phyloP scores from a whole-genome alignment of 2,113 vertebrate species.

The Bambusicola thoracicus region DNA sequence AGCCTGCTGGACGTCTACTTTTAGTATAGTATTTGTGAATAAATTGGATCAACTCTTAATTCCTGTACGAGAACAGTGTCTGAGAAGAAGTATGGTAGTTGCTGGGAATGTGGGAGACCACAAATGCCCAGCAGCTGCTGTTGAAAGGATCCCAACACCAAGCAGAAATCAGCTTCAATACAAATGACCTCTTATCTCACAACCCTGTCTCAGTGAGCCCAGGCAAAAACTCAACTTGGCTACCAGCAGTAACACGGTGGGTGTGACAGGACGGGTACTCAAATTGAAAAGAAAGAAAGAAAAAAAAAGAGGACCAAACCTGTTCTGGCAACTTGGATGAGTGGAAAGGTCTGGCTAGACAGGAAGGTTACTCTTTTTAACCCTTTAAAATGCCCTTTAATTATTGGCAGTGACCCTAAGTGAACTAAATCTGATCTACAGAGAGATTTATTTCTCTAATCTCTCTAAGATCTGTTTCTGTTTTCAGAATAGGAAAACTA shows the following conservation, averaged over 20 bases:
- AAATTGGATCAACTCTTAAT: background rate
- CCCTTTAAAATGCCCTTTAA: conserved; percentile 18
- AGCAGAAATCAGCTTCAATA: background rate
- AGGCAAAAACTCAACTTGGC: background rate
- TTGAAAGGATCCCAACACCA: background rate
- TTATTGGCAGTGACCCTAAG: background rate
- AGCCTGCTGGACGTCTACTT: background rate
- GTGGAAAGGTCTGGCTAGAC: background rate
- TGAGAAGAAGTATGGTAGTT: background rate
- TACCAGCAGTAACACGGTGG: background rate
- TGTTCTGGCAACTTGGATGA: background rate
- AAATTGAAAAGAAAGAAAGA: background rate
- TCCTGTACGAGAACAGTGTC: background rate
- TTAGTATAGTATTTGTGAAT: background rate
- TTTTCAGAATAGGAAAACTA: background rate
- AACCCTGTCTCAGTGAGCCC: background rate
- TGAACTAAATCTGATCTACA: background rate
- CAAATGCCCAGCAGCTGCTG: background rate
- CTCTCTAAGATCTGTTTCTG: background rate
- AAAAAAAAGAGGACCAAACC: background rate
- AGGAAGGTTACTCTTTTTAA: background rate
- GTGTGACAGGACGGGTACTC: background rate
- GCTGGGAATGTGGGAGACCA: background rate
- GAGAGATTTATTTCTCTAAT: conserved; percentile 24
- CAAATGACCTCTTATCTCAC: background rate